Evolutionary conservation across 2,888 invertebrate species (phyloP).

Genomic region (Nebria brevicollis): DNA sequence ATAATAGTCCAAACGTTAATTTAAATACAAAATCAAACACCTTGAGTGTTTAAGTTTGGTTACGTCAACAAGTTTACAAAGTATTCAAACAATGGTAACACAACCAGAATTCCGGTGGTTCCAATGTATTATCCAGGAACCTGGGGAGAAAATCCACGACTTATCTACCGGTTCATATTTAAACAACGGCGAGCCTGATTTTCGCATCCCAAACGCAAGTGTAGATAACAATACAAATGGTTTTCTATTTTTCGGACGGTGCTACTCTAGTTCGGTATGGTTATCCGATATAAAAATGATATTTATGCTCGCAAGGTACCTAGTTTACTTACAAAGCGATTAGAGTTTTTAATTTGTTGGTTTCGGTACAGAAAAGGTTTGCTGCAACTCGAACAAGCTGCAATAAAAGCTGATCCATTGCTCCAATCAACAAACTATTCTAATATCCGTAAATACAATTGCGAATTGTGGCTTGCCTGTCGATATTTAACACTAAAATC

Average conservation of each 20-base stretch:
- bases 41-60: neutral
- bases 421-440: constrained; percentile 26
- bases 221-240: neutral
- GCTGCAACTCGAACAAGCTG: constrained; percentile 27
- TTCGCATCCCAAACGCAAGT: neutral
- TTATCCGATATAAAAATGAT: constrained; percentile 11
- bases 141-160: constrained; percentile 13
- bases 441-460: constrained; percentile 23
- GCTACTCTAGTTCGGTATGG: constrained; percentile 26
- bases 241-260: constrained; percentile 21
- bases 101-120: constrained; percentile 34
- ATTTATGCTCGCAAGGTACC: constrained; percentile 29
- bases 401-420: constrained; percentile 22
- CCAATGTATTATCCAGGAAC: constrained; percentile 27
- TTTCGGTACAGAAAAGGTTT: constrained; percentile 21
- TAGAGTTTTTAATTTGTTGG: neutral
- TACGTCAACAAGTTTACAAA: neutral
- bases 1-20: too few species aligned
- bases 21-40: too few species aligned
- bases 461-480: constrained; percentile 26
- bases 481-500: constrained; percentile 19
- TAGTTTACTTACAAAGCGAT: neutral
- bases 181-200: constrained; percentile 20
- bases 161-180: constrained; percentile 20
- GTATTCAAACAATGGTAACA: neutral